phyloP scores from a whole-genome alignment of 1,140 invertebrate species.

The Sinonovacula constricta region DNA sequence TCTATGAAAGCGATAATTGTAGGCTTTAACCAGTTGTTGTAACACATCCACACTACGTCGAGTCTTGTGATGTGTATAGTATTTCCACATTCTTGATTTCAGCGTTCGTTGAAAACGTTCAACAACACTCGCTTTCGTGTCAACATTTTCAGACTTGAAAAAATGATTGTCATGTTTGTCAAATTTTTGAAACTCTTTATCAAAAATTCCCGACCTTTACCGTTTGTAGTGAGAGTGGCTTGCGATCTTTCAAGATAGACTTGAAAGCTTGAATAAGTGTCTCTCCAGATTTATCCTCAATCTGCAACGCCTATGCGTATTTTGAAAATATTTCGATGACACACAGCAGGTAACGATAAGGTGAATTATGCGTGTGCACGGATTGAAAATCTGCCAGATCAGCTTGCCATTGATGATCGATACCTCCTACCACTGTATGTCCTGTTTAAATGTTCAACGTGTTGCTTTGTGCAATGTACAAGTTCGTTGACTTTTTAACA shows the following conservation, averaged over 20 bases:
- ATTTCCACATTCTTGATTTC: constrained; percentile 78
- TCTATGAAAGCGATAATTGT: constrained; percentile 78
- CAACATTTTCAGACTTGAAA: constrained; percentile 61
- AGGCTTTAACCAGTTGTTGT: constrained; percentile 70
- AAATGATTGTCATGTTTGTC: constrained; percentile 16
- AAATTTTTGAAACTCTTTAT: constrained; percentile 41
- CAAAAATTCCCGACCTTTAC: constrained; percentile 44
- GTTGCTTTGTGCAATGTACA: constrained; percentile 47
- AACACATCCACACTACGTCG: constrained; percentile 77
- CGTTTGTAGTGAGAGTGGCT: constrained; percentile 25
- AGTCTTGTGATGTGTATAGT: constrained; percentile 76
- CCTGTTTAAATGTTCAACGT: constrained; percentile 25
- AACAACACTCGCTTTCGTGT: constrained; percentile 78
- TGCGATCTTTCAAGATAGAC: constrained; percentile 55
- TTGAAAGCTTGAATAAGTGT: constrained; percentile 59
- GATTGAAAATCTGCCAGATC: constrained; percentile 73
- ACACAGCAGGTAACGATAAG: constrained; percentile 78
- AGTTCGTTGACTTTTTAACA: constrained; percentile 42
- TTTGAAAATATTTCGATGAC: constrained; percentile 80
- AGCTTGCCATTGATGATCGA: constrained; percentile 76
- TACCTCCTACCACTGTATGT: constrained; percentile 45
- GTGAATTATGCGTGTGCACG: constrained; percentile 74
- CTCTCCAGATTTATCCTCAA: constrained; percentile 78
- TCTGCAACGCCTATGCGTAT: constrained; percentile 77
- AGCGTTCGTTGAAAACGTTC: constrained; percentile 80